phyloP scores from a whole-genome alignment of 2,797 vertebrate genomes.

The Perodicticus potto region DNA sequence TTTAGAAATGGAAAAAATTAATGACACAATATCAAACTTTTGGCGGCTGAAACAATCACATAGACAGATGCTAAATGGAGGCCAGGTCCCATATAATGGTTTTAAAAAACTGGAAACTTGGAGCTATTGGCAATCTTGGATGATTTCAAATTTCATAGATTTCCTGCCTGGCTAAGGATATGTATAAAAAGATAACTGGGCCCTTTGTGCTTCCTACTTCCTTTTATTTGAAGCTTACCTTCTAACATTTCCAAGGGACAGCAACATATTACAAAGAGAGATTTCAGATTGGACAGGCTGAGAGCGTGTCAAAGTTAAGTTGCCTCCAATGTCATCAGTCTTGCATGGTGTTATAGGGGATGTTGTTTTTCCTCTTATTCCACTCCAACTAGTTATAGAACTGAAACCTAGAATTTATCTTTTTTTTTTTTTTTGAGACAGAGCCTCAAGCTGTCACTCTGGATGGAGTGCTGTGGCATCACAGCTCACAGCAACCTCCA shows the following conservation, averaged over 20 bases:
- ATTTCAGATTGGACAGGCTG: neutral
- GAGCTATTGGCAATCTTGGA: neutral
- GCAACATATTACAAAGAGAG: neutral
- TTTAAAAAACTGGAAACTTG: neutral
- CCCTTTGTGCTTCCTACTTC: neutral
- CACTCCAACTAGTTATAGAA: neutral
- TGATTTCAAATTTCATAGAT: neutral
- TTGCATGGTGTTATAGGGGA: neutral
- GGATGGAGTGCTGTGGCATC: no score
- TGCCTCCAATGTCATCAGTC: neutral
- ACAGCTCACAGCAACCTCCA: no score
- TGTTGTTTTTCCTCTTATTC: neutral
- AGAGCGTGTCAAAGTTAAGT: neutral
- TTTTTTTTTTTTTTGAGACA: no score
- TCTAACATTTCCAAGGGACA: neutral
- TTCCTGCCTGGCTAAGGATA: neutral
- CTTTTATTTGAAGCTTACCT: neutral
- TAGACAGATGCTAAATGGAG: neutral
- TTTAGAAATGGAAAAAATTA: slow-evolving; percentile 56
- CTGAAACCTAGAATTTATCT: neutral
- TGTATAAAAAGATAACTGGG: neutral
- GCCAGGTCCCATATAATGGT: neutral
- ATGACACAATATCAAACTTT: neutral
- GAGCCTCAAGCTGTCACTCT: no score
- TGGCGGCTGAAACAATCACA: slow-evolving; percentile 2